phyloP scores from a whole-genome alignment of 2,888 invertebrate genomes.

The Oithona nana region DNA sequence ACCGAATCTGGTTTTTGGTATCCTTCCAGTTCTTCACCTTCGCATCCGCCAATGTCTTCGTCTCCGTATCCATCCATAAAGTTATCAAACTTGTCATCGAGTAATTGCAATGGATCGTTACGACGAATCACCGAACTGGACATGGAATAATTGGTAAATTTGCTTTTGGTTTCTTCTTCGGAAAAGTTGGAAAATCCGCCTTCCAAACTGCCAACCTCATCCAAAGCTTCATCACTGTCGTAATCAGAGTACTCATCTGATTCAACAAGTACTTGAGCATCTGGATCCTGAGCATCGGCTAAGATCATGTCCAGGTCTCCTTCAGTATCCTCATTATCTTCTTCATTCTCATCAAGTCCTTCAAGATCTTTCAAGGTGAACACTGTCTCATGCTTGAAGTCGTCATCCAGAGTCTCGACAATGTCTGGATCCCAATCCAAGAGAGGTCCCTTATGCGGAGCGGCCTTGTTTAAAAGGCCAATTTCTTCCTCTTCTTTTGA shows the following conservation, averaged over 20 bases:
- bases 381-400: constrained; percentile 66
- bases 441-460: constrained; percentile 34
- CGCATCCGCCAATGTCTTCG: constrained; percentile 68
- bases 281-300: constrained; percentile 25
- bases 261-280: constrained; percentile 23
- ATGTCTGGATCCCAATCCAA: constrained; percentile 69
- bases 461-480: constrained; percentile 62
- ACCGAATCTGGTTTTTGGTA: constrained; percentile 46
- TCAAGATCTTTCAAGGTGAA: constrained; percentile 69
- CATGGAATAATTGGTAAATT: constrained; percentile 84
- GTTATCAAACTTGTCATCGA: constrained; percentile 77
- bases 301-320: constrained; percentile 21
- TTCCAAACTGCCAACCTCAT: constrained; percentile 18
- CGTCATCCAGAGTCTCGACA: constrained; percentile 77
- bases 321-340: constrained; percentile 12
- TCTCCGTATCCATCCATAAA: constrained; percentile 64
- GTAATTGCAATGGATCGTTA: constrained; percentile 55
- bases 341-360: constrained; percentile 27
- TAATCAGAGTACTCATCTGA: constrained; percentile 19
- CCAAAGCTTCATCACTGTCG: constrained; percentile 9
- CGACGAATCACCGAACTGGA: constrained; percentile 70
- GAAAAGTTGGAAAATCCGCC: constrained; percentile 21
- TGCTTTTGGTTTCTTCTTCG: constrained; percentile 60
- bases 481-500: constrained; percentile 66
- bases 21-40: constrained; percentile 74